Evolutionary conservation across 1,140 invertebrate species (phyloP), one percentile per base, ranked within the genome.

Genomic region (Bradysia coprophila): DNA sequence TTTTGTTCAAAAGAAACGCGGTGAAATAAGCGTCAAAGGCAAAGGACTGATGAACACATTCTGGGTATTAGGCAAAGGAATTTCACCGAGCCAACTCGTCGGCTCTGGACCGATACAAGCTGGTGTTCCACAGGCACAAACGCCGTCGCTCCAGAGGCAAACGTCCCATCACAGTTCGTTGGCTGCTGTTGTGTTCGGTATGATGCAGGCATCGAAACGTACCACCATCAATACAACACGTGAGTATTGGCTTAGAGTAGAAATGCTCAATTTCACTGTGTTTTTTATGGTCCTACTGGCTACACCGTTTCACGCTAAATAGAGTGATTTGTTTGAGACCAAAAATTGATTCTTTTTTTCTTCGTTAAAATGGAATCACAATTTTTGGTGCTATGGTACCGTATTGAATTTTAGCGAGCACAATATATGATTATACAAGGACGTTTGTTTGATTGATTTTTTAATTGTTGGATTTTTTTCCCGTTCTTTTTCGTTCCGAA

Each of bases 21-120:
- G 90, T 1, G 57, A 76, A 11, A 78, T 95, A 22, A 76, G 81
- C 43, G 90, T 96, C 1, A 95, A 95, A 60, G 91, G 90, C 15
- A 95, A 95, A 64, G 91, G 91, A 1, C 75, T 80, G 43, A 94
- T 96, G 91, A 83, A 88, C 55, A 95, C 91, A 1, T 93, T 82
- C 61, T 93, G 87, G 60, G 81, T 95, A 21, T 55, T 76, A 16
- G 82, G 76, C 21, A 70, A 72, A 45, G 67, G 72, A 21, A 45
- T 63, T 47, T 46, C 59, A 48, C 46, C 66, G 62, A 56, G 65
- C 55, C 49, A 67, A 48, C 8, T 61, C 47, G 51, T 50, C 5
- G 58, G 57, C 20, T 57, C 57, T 1, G 54, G 57, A 3, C 50
- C 55, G 5, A n/a, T 51, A 43, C 57, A 46, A 38, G 58, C 52